Conservation (phyloP, 1,140 invertebrate species). For the Bombus cullumanus region DNA sequence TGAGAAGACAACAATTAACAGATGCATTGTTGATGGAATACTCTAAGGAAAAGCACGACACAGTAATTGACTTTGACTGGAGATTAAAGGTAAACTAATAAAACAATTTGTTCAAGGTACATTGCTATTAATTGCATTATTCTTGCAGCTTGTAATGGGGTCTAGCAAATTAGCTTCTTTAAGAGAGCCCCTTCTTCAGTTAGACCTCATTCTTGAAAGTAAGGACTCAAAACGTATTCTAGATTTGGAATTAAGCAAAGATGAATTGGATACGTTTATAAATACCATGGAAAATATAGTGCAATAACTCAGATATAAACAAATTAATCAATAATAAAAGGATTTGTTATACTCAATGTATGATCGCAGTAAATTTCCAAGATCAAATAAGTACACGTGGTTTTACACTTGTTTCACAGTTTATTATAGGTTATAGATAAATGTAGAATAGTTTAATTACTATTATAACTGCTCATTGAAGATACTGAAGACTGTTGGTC, state of each 20-base stretch:
- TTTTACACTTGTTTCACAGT: constrained; percentile 82
- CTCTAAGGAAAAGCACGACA: constrained; percentile 68
- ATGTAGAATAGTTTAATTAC: constrained; percentile 83
- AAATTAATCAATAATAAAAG: not conserved
- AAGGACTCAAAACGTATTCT: constrained; percentile 63
- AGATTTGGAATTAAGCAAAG: constrained; percentile 74
- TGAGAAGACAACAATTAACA: constrained; percentile 69
- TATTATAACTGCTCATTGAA: constrained; percentile 83
- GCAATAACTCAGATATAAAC: constrained; percentile 4
- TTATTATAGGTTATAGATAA: constrained; percentile 84
- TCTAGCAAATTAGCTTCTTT: constrained; percentile 77
- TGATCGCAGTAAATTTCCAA: not conserved
- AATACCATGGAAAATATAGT: constrained; percentile 67
- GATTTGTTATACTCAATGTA: not conserved
- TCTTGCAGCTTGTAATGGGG: constrained; percentile 77
- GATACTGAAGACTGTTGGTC: constrained; percentile 79
- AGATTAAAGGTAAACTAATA: constrained; percentile 74
- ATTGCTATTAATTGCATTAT: not conserved
- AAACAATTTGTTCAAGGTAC: not conserved
- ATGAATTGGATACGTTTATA: constrained; percentile 76
- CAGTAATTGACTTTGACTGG: constrained; percentile 77
- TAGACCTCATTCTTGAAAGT: constrained; percentile 73
- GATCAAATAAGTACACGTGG: constrained; percentile 47
- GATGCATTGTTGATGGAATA: constrained; percentile 67
- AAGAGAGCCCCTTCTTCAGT: constrained; percentile 75